Evolutionary conservation across 2,888 invertebrate genomes (phyloP), one percentile per base, ranked within the genome.

Genomic region (Latrodectus elegans): DNA sequence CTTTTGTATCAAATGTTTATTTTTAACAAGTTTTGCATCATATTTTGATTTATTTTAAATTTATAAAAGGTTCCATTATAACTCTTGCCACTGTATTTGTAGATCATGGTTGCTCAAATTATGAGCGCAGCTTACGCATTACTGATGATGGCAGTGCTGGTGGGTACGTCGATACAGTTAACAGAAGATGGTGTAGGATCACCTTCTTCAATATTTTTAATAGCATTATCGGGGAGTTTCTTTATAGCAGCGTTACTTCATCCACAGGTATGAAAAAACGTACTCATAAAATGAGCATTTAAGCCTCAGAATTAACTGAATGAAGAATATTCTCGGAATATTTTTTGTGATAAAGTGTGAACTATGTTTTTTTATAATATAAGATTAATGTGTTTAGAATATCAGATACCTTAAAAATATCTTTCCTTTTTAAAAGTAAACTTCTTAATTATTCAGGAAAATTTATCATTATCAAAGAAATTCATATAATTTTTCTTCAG

Each of bases 131-230:
- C 95, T n/a, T 99, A 99, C 92, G 98, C 99, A 22, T 94, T 99
- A 93, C 96, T 99, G 90, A 99, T 99, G 99, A 99, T 99, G 97
- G 97, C 99, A 90, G 99, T 99, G 49, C 97, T 99, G 90, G 99
- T 99, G 77, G 99, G 99, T 94, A 98, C 99, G 1, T 99, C 98
- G 0, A 94, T 99, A 55, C 99, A 99, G 93, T 95, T 99, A 91
- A 96, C 97, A 90, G 97, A 98, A 94, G 99, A 99, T 94, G 98
- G 99, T 73, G 95, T 97, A 87, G 97, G 98, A 84, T 98, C 98
- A 51, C 99, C 99, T 0, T 99, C 98, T 51, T 97, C 99, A 83
- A 98, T 99, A 92, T 99, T 99, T 94, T 95, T 99, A 92, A 97
- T 99, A 93, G 95, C 97, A 55, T 94, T 99, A 92, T 95, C 97